These are phyloP conservation scores for Chascanopsetta lugubris DNA, from an alignment of 2,113 vertebrate genomes.

Conservation along the genomic window DNA sequence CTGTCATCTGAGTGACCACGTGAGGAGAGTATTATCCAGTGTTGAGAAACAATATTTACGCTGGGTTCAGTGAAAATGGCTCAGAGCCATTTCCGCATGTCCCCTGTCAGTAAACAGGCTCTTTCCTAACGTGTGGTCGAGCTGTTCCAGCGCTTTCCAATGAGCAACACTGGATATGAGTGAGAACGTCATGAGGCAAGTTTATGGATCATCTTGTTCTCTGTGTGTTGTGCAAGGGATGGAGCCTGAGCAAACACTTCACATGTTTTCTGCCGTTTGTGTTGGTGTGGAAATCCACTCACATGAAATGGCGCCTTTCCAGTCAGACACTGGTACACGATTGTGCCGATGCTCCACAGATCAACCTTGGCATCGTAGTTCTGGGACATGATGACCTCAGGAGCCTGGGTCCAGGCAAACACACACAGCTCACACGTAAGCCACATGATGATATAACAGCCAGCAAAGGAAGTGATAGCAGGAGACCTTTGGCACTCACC, in stretches of 20 bases:
- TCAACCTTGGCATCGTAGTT: slow-evolving; percentile 97
- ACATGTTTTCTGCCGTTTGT: background rate
- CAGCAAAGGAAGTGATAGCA: background rate
- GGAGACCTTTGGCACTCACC: slow-evolving; percentile 79
- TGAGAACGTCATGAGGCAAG: slow-evolving; percentile 10
- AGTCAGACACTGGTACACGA: slow-evolving; percentile 95
- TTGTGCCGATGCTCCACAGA: slow-evolving; percentile 97
- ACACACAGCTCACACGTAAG: slow-evolving; percentile 35
- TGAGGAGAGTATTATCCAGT: slow-evolving; percentile 49
- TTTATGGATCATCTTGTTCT: slow-evolving; percentile 9
- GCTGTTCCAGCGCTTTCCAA: slow-evolving; percentile 43
- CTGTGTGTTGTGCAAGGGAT: slow-evolving; percentile 24
- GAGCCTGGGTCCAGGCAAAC: slow-evolving; percentile 83
- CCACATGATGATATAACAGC: background rate
- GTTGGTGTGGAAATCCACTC: slow-evolving; percentile 37
- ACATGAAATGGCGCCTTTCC: slow-evolving; percentile 97
- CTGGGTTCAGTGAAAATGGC: slow-evolving; percentile 42
- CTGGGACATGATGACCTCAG: slow-evolving; percentile 98
- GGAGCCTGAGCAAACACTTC: slow-evolving; percentile 6
- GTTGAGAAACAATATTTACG: slow-evolving; percentile 60
- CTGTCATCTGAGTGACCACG: slow-evolving; percentile 27
- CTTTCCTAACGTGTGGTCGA: slow-evolving; percentile 43
- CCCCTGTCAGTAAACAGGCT: slow-evolving; percentile 47
- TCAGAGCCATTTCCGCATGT: slow-evolving; percentile 33
- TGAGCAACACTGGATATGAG: slow-evolving; percentile 40